Evolutionary conservation across 1,140 invertebrate species (phyloP), one percentile per base, ranked within the genome.

Genomic region (Drosophila quadrilineata): DNA sequence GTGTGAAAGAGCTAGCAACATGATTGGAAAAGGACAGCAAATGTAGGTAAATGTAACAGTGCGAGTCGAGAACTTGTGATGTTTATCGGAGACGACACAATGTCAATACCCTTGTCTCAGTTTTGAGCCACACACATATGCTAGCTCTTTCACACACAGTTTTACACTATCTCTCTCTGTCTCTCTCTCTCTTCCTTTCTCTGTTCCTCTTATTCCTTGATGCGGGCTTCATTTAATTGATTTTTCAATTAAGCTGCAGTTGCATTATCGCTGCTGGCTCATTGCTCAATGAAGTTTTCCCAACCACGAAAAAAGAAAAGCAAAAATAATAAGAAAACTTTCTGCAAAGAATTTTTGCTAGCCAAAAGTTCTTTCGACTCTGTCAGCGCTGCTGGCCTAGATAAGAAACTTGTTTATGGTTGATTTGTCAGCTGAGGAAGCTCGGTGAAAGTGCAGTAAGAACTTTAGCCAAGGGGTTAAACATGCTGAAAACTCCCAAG

Each of bases 61-160:
- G 43, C 48, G 71, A 58, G 49, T 58, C n/a, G n/a, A n/a, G n/a
- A n/a, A n/a, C n/a, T n/a, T 72, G 28, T 62, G 48, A 75, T 76
- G 76, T 38, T 67, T 60, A 71, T 62, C 56, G 48, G 54, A 67
- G 64, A 54, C 57, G 63, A 79, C n/a, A n/a, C 76, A 80, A 80
- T 82, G 79, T 85, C 77, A 85, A 74, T 85, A 77, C 73, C 74
- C 79, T 74, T 84, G 77, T 84, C 77, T n/a, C n/a, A n/a, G 84
- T 53, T 58, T 56, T 50, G 57, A 59, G 10, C 28, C 40, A 43
- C 52, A 35, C 29, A 26, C 21, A 6, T 19, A 14, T 33, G 16
- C 16, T 19, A 12, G 19, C 41, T 3, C 31, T 10, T 26, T 50
- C 35, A 31, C 22, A 36, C 48, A 64, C 40, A 40, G 40, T 17